phyloP scores from a whole-genome alignment of 2,888 invertebrate species.

The Lottia scabra region DNA sequence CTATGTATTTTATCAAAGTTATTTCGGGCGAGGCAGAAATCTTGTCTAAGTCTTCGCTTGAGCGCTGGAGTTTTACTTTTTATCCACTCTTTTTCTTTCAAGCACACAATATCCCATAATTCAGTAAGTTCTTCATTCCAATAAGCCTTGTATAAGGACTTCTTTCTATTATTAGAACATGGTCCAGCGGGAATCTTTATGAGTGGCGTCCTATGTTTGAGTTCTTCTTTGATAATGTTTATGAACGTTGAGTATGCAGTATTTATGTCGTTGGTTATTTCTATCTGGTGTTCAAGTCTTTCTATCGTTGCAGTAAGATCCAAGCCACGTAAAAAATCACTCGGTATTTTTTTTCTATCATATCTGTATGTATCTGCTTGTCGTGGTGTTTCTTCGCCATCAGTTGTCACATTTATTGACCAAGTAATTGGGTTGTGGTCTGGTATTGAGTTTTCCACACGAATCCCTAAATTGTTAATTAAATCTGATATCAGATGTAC shows the following conservation, averaged over 20 bases:
- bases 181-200: not conserved
- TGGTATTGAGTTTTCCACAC: not conserved
- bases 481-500: not conserved
- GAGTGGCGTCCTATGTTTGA: not conserved
- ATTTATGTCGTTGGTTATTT: not conserved
- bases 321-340: slow-evolving; percentile 7
- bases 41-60: not conserved
- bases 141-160: not conserved
- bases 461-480: not conserved
- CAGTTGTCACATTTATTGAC: not conserved
- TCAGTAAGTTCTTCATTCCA: not conserved
- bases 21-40: not conserved
- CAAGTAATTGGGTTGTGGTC: not conserved
- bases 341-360: not conserved
- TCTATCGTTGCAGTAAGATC: not conserved
- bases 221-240: not conserved
- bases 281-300: too few species aligned
- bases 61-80: not conserved
- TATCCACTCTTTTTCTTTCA: not conserved
- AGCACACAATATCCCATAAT: not conserved
- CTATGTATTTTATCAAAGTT: not conserved
- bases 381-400: not conserved
- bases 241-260: not conserved
- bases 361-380: not conserved
- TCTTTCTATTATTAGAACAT: not conserved